Percentiles rank a stretch among this genome's conserved stretches.
These are phyloP conservation scores for Drosophila kanapiae DNA, from an alignment of 1,140 invertebrate species.

Conservation along the genomic window DNA sequence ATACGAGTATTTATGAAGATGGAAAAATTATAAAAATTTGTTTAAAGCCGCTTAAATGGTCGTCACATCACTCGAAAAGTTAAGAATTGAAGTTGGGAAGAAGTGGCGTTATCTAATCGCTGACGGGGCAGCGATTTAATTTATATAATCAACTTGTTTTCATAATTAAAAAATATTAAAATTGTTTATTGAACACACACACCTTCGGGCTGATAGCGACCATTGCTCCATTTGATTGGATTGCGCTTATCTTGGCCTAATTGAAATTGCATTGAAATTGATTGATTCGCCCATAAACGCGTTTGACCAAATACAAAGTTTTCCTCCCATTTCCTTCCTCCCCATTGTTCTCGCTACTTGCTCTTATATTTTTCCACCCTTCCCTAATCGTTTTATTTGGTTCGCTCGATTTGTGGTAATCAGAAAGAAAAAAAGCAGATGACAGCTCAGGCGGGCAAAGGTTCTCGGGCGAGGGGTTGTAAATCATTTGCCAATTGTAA, in stretches of 20 bases:
- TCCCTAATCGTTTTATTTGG: constrained; percentile 73
- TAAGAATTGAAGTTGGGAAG: constrained; percentile 39
- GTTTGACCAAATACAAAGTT: constrained; percentile 41
- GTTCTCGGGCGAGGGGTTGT: constrained; percentile 5
- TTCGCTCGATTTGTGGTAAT: constrained; percentile 54
- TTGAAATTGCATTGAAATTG: constrained; percentile 84
- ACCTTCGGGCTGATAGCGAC: constrained; percentile 34
- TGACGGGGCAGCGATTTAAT: constrained; percentile 75
- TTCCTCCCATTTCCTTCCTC: constrained; percentile 11
- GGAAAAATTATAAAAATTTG: constrained; percentile 78
- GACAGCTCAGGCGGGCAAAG: constrained; percentile 29
- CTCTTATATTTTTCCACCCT: constrained; percentile 1
- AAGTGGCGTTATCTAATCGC: constrained; percentile 67
- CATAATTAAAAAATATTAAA: constrained; percentile 85
- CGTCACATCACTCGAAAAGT: constrained; percentile 73
- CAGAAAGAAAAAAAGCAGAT: constrained; percentile 9
- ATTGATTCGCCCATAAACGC: constrained; percentile 78
- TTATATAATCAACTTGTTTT: constrained; percentile 84
- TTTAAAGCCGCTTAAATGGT: constrained; percentile 82
- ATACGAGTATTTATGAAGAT: constrained; percentile 30
- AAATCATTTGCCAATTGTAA: constrained; percentile 44
- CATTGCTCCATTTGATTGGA: constrained; percentile 69
- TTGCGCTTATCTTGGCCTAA: constrained; percentile 74
- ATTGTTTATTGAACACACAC: constrained; percentile 73
- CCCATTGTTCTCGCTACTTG: constrained; percentile 11